Percentiles rank a stretch among this genome's conserved stretches.
These are phyloP conservation scores for Selenia dentaria DNA, from an alignment of 2,888 invertebrate genomes.

Conservation along the genomic window DNA sequence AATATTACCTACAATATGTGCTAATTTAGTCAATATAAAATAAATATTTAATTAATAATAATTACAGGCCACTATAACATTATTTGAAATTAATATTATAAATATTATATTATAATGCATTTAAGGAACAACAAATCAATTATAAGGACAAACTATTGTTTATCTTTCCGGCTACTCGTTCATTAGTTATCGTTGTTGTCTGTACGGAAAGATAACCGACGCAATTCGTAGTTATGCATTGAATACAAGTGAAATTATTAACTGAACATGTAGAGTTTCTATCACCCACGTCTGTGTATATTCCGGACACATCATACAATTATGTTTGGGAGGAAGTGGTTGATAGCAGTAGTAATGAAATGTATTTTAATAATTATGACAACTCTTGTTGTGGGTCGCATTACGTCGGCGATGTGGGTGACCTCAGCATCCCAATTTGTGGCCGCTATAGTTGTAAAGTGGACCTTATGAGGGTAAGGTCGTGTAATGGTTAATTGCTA, in stretches of 20 bases:
- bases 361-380: slow-evolving; percentile 20
- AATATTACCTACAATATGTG: no score
- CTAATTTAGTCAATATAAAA: no score
- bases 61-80: no score
- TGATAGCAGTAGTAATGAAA: slow-evolving; percentile 23
- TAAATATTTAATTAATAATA: no score
- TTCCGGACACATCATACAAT: slow-evolving; percentile 7
- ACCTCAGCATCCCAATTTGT: slow-evolving; percentile 29
- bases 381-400: slow-evolving; percentile 7
- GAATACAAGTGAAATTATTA: background rate
- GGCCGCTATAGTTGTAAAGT: slow-evolving; percentile 16
- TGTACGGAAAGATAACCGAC: slow-evolving; percentile 9
- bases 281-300: background rate
- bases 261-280: no score
- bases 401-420: slow-evolving; percentile 21
- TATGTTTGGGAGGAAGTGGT: slow-evolving; percentile 16
- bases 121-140: slow-evolving; percentile 11
- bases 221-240: background rate
- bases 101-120: slow-evolving; percentile 1
- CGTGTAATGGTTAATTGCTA: slow-evolving; percentile 7
- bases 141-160: slow-evolving; percentile 4
- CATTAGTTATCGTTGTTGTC: background rate
- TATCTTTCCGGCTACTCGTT: slow-evolving; percentile 3
- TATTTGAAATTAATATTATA: no score
- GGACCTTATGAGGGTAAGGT: slow-evolving; percentile 21